Evolutionary conservation across 2,888 invertebrate genomes (phyloP).

Genomic region (Camponotus fellah): DNA sequence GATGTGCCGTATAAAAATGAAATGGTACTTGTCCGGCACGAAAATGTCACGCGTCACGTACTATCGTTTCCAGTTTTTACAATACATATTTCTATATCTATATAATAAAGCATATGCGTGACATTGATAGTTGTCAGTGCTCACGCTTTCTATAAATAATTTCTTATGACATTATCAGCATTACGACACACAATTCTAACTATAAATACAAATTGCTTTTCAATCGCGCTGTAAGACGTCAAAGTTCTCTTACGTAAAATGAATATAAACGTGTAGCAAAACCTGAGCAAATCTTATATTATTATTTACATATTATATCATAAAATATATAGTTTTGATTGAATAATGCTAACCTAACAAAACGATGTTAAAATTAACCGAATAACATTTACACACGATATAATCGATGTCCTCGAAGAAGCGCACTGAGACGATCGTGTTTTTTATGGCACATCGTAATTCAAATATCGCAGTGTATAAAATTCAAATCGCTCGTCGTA

Average conservation of each 20-base stretch:
- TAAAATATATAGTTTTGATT: background rate
- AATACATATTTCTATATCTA: background rate
- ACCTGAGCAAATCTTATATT: background rate
- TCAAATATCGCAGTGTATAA: constrained; percentile 66
- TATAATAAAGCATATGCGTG: constrained; percentile 16
- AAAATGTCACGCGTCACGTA: constrained; percentile 4
- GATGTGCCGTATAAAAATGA: constrained; percentile 22
- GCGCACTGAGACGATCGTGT: constrained; percentile 42
- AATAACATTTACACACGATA: background rate
- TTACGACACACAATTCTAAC: background rate
- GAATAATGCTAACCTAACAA: background rate
- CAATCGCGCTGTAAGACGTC: background rate
- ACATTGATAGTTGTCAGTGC: background rate
- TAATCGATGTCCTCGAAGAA: constrained; percentile 25
- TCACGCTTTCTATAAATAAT: background rate
- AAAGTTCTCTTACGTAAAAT: background rate
- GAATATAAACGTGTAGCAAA: background rate
- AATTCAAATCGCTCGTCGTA: constrained; percentile 66
- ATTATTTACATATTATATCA: background rate
- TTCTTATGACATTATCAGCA: background rate
- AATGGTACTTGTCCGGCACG: background rate
- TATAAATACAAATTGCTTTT: background rate
- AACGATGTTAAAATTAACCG: background rate
- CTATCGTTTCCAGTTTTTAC: constrained; percentile 10
- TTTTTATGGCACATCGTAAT: constrained; percentile 64